A percentile compares a stretch with the other conserved stretches of the same genome.
Conservation (phyloP, 1,140 invertebrate genomes). For the Cotesia chilonis region DNA sequence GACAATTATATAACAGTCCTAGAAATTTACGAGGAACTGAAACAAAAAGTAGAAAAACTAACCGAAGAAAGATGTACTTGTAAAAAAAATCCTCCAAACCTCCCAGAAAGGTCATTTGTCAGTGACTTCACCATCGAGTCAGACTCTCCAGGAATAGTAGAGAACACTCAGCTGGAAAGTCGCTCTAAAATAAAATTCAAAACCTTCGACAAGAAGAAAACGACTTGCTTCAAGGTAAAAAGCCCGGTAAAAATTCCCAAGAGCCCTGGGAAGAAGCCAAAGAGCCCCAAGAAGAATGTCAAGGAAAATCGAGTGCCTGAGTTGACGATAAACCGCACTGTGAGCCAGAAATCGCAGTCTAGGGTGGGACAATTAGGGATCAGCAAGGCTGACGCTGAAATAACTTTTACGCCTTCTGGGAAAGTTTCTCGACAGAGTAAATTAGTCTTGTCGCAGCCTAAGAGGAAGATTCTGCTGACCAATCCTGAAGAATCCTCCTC, state of each 20-base stretch:
- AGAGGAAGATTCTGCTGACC: too few species aligned
- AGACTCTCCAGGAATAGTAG: constrained; percentile 16
- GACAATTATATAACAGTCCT: neutral
- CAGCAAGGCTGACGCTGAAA: neutral
- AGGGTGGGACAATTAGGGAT: neutral
- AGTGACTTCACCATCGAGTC: too few species aligned
- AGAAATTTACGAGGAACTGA: neutral
- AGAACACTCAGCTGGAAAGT: constrained; percentile 9
- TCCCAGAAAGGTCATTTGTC: neutral
- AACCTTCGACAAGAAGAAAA: too few species aligned
- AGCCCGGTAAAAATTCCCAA: too few species aligned
- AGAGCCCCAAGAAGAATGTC: too few species aligned
- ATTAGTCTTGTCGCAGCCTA: neutral
- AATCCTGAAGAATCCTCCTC: neutral
- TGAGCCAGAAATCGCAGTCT: too few species aligned
- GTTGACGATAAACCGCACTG: too few species aligned
- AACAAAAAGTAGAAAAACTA: neutral
- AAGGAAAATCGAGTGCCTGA: too few species aligned
- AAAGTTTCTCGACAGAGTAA: constrained; percentile 11
- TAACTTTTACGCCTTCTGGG: neutral
- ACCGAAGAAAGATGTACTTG: neutral
- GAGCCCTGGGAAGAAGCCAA: too few species aligned
- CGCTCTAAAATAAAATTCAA: too few species aligned
- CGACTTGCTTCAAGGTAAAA: too few species aligned
- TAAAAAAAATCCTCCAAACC: too few species aligned